Percentiles rank a stretch among this genome's conserved stretches.
Conservation (phyloP, 2,113 vertebrate species). For the Limnothrissa miodon region DNA sequence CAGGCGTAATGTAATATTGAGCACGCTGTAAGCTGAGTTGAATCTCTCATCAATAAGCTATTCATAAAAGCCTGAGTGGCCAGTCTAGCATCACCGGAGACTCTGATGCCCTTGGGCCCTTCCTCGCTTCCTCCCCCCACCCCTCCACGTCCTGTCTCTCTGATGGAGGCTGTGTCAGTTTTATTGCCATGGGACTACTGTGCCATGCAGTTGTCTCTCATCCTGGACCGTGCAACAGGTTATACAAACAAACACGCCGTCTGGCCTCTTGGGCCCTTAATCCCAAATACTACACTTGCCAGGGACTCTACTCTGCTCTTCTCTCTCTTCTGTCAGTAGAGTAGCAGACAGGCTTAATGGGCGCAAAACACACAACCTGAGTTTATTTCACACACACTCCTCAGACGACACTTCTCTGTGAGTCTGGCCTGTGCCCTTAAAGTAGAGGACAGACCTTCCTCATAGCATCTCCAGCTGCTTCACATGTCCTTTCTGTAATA, state of each 20-base stretch:
- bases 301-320: neutral
- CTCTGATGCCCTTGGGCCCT: neutral
- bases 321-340: neutral
- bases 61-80: neutral
- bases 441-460: too few relatives aligned
- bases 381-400: too few relatives aligned
- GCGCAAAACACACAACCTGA: too few relatives aligned
- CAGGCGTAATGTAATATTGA: neutral
- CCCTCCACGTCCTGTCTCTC: neutral
- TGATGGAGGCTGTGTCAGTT: neutral
- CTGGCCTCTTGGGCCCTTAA: neutral
- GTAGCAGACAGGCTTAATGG: too few relatives aligned
- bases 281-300: neutral
- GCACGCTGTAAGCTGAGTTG: neutral
- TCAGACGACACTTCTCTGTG: too few relatives aligned
- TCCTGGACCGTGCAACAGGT: neutral
- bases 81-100: neutral
- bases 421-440: too few relatives aligned
- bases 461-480: too few relatives aligned
- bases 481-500: too few relatives aligned
- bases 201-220: neutral
- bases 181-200: neutral
- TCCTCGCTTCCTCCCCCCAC: neutral
- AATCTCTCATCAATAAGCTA: constrained; percentile 4
- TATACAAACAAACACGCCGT: neutral